Evolutionary conservation across 2,797 vertebrate genomes (phyloP), one percentile per base, ranked within the genome.

Genomic region (Apogon talboti): DNA sequence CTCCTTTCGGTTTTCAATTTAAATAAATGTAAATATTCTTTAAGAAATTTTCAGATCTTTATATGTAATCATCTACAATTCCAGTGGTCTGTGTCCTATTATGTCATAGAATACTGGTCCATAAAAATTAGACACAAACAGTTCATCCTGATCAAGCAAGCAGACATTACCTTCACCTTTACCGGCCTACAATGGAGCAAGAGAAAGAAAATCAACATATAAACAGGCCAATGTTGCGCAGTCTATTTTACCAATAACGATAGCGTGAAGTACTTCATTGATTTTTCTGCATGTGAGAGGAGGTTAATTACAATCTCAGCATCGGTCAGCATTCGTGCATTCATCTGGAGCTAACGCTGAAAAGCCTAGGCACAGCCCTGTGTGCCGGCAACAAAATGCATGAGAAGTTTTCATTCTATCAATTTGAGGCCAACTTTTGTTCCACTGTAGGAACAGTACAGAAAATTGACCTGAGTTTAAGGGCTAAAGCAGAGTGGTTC

Each of bases 231-330:
- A 15, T 55, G 60, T 40, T 42, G 83, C 79, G 81, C 63, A 68
- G 52, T 21, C 40, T 18, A 66, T 82, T 61, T 78, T 63, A 51
- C 46, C 66, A 35, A 49, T 83, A 80, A 86, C 48, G 82, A 78
- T 55, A 19, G 53, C 12, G 54, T 65, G 57, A 66, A 80, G 71
- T 71, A 60, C 60, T 46, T 45, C 52, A 88, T 88, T 70, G 90
- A 92, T 87, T 88, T 80, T 51, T 37, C 65, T 46, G 52, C 15
- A 5, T 2, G 55, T 21, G 76, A 79, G 66, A 65, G 33, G 65
- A 89, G 84, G 89, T 87, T 89, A 92, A 92, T 91, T 89, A 84
- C 55, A 66, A 75, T 73, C 72, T 62, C 76, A 18, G 63, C 79
- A 42, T 67, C 30, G 30, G 79, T 77, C 74, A 68, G 67, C n/a